Evolutionary conservation across 2,888 invertebrate species (phyloP).

Genomic region (Cheilosia scutellata): DNA sequence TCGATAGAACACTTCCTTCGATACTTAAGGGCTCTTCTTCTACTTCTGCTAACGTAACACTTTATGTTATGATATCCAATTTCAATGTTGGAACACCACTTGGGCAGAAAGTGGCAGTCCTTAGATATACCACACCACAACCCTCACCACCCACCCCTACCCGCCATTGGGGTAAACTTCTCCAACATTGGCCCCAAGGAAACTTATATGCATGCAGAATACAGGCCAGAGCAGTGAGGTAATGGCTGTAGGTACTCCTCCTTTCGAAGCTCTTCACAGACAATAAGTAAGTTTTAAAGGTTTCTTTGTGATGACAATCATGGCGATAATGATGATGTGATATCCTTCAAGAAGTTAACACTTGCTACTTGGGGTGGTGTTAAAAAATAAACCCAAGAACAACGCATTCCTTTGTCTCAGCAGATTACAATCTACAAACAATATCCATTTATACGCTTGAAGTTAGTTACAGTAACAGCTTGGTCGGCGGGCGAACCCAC

Average conservation of each 20-base stretch:
- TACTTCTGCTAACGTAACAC: slow-evolving; percentile 65
- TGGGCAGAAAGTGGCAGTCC: slow-evolving; percentile 68
- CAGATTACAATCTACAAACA: slow-evolving; percentile 56
- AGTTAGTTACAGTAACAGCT: slow-evolving; percentile 46
- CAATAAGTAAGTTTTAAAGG: slow-evolving; percentile 62
- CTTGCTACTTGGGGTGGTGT: slow-evolving; percentile 12
- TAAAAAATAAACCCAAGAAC: slow-evolving; percentile 9
- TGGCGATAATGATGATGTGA: slow-evolving; percentile 69
- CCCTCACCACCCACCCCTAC: too few relatives aligned
- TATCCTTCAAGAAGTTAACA: slow-evolving; percentile 65
- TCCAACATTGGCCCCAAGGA: slow-evolving; percentile 35
- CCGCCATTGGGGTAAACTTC: slow-evolving; percentile 16
- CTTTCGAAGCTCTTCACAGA: slow-evolving; percentile 14
- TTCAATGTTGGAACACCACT: slow-evolving; percentile 75
- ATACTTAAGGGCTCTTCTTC: slow-evolving; percentile 67
- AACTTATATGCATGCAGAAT: slow-evolving; percentile 28
- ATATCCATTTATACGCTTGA: slow-evolving; percentile 40
- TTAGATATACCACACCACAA: slow-evolving; percentile 50
- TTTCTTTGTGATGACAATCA: slow-evolving; percentile 65
- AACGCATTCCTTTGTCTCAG: slow-evolving; percentile 39
- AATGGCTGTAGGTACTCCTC: background rate
- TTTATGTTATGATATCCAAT: slow-evolving; percentile 75
- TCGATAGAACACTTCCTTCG: slow-evolving; percentile 59
- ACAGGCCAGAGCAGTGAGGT: slow-evolving; percentile 21
- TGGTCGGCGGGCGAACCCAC: slow-evolving; percentile 23